Evolutionary conservation across 1,140 invertebrate genomes (phyloP), one percentile per base, ranked within the genome.

Genomic region (Epicauta chinensis): DNA sequence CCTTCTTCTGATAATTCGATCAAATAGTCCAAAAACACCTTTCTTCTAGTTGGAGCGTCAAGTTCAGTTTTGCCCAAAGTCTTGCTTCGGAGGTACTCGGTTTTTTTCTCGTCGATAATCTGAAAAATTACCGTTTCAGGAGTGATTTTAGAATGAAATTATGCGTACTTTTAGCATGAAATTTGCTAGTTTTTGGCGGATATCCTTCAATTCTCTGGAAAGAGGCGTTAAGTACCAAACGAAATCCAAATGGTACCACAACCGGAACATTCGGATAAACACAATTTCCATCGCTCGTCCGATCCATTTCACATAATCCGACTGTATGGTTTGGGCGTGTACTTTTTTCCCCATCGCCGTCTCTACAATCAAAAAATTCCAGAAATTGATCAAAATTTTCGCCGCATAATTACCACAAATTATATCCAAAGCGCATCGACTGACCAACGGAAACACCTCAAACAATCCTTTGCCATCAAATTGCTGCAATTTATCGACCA

Each of bases 1-100:
- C 62, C 61, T 52, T 63, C 55, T 16, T 67, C 56, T 30, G 53
- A 42, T 13, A 67, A 14, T 45, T 63, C 55, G 4, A 62, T 9
- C 7, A 64, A 31, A 7, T 56, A 38, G 32, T 63, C 56, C n/a
- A 63, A 32, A 47, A 63, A 57, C 6, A 58, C 52, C 35, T 53
- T 51, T 13, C 52, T 55, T 10, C 14, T 30, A 17, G 39, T 41
- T 2, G 16, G 12, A 12, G n/a, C 15, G 7, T 7, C 23, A 7
- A 23, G 1, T 23, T 23, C 23, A 23, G 4, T 7, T 3, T 0
- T 23, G 7, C 7, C 7, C 7, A 2, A 23, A 23, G 23, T 5
- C 7, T 23, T 23, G 7, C 7, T 23, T 23, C 23, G 23, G 23
- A 16, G 10, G 12, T 16, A 12, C 23, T 43, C 31, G 15, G 7